Percentiles rank a stretch among this genome's conserved stretches.
phyloP scores from a whole-genome alignment of 2,888 invertebrate genomes.

The Drosophila falleni region DNA sequence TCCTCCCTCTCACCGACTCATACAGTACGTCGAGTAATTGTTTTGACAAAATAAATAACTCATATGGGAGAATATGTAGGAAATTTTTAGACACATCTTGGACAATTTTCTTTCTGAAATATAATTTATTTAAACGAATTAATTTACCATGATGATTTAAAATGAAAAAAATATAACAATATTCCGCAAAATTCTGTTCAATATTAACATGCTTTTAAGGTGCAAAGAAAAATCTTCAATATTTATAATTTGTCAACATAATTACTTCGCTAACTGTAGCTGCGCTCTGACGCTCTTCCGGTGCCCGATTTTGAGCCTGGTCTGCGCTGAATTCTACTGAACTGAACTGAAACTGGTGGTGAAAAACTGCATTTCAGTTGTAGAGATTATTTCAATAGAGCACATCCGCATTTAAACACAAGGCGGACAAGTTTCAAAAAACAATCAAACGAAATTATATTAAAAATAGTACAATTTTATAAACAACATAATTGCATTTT shows the following conservation, averaged over 20 bases:
- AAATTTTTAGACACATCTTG: no score
- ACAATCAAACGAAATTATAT: slow-evolving; percentile 1
- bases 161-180: no score
- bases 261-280: not conserved
- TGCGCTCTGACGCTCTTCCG: slow-evolving; percentile 40
- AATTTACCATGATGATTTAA: no score
- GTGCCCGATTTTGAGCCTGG: slow-evolving; percentile 29
- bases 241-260: no score
- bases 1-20: slow-evolving; percentile 30
- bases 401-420: slow-evolving; percentile 52
- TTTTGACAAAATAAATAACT: no score
- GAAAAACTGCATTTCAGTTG: slow-evolving; percentile 81
- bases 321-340: not conserved
- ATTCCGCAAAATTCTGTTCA: no score
- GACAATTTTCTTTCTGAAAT: no score
- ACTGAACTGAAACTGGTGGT: slow-evolving; percentile 57
- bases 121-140: no score
- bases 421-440: slow-evolving; percentile 43
- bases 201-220: no score
- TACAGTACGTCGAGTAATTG: not conserved
- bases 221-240: no score
- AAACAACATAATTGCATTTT: not conserved
- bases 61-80: no score
- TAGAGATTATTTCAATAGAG: slow-evolving; percentile 78
- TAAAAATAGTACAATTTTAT: slow-evolving; percentile 18